phyloP scores from a whole-genome alignment of 1,140 invertebrate genomes.

The Protaetia brevitarsis region DNA sequence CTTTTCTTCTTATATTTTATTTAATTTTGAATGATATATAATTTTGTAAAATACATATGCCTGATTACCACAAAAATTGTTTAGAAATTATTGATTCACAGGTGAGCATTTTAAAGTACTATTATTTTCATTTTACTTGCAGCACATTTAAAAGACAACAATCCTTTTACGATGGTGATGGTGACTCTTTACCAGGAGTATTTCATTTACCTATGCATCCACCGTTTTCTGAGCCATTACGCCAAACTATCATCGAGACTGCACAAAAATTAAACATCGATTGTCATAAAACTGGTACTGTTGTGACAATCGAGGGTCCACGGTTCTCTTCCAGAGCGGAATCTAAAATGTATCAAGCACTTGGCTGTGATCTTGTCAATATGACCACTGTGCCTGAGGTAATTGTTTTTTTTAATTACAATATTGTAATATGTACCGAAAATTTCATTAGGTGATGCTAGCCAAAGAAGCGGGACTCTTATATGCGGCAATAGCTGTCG shows the following conservation, averaged over 20 bases:
- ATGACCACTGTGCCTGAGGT: slow-evolving; percentile 98
- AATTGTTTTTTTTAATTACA: slow-evolving; percentile 26
- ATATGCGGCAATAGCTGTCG: slow-evolving; percentile 88
- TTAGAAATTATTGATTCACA: too few relatives aligned
- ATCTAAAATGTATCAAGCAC: slow-evolving; percentile 79
- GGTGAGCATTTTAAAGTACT: background rate
- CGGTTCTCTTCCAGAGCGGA: slow-evolving; percentile 92
- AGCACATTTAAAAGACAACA: slow-evolving; percentile 68
- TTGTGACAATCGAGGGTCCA: slow-evolving; percentile 92
- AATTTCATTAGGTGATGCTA: slow-evolving; percentile 66
- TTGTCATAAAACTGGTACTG: slow-evolving; percentile 71
- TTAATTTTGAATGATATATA: too few relatives aligned
- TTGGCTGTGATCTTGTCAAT: slow-evolving; percentile 90
- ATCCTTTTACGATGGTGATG: slow-evolving; percentile 86
- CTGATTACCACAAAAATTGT: too few relatives aligned
- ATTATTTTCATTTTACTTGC: slow-evolving; percentile 37
- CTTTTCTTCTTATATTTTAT: too few relatives aligned
- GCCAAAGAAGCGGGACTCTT: slow-evolving; percentile 93
- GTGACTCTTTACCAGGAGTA: slow-evolving; percentile 65
- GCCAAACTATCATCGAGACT: slow-evolving; percentile 65
- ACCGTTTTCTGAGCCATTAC: slow-evolving; percentile 74
- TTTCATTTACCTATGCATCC: slow-evolving; percentile 92
- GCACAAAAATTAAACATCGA: slow-evolving; percentile 59
- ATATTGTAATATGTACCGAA: background rate
- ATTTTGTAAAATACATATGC: too few relatives aligned